Conservation (phyloP, 2,113 vertebrate genomes). For the Dipodomys stephensi region DNA sequence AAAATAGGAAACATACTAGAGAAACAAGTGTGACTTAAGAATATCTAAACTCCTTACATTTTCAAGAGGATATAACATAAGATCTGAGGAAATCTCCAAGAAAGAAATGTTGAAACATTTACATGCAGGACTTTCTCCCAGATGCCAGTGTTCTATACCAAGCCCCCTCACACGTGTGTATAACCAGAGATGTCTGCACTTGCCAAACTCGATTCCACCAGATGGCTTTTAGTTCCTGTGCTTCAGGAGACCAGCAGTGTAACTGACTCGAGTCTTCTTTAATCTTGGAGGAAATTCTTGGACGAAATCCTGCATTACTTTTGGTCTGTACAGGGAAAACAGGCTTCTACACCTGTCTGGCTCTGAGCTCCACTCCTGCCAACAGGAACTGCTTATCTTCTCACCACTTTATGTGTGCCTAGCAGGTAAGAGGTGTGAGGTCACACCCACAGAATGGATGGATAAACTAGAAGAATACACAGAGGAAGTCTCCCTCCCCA, state of each 20-base stretch:
- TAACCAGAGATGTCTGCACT: neutral
- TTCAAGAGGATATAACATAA: slow-evolving; percentile 5
- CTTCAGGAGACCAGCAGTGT: slow-evolving; percentile 1
- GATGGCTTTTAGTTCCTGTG: neutral
- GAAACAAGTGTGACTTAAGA: slow-evolving; percentile 11
- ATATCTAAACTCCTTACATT: neutral
- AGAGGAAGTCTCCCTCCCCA: neutral
- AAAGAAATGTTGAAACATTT: slow-evolving; percentile 35
- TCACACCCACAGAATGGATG: neutral
- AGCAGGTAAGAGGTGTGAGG: neutral
- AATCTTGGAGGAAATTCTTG: neutral
- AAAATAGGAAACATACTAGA: slow-evolving; percentile 10
- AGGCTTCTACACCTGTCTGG: neutral
- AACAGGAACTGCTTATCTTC: slow-evolving; percentile 20
- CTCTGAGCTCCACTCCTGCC: neutral
- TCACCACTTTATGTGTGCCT: neutral
- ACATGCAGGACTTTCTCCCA: slow-evolving; percentile 18
- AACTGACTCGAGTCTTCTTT: neutral
- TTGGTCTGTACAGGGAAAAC: neutral
- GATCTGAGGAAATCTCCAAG: slow-evolving; percentile 26
- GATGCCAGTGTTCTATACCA: neutral
- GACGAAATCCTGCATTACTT: neutral
- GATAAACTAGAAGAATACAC: neutral
- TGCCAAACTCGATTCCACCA: neutral
- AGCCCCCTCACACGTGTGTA: neutral